Evolutionary conservation across 2,888 invertebrate species (phyloP).

Genomic region (Drosophila affinis): DNA sequence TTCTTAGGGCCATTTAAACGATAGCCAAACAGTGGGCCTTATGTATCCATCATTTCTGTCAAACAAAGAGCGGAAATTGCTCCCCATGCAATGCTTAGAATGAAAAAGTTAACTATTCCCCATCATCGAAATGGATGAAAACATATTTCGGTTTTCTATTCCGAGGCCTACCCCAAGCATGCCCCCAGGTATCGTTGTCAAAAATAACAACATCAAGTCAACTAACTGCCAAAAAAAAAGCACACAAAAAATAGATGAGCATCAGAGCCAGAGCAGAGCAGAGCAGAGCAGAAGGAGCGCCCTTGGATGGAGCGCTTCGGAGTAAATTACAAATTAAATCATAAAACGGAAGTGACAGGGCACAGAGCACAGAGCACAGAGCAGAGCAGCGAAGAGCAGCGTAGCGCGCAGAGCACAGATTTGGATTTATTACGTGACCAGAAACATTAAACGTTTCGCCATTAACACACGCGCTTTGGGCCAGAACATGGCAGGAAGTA

Average conservation of each 20-base stretch:
- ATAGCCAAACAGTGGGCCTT: slow-evolving; percentile 19
- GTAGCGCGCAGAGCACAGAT: slow-evolving; percentile 71
- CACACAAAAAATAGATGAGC: slow-evolving; percentile 20
- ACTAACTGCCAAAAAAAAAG: slow-evolving; percentile 65
- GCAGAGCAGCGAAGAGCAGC: slow-evolving; percentile 58
- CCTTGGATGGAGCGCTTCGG: slow-evolving; percentile 42
- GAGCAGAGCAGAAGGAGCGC: neutral
- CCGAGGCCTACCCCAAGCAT: slow-evolving; percentile 29
- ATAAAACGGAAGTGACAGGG: slow-evolving; percentile 79
- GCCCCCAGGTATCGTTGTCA: slow-evolving; percentile 69
- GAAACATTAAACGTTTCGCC: slow-evolving; percentile 78
- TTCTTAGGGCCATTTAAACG: slow-evolving; percentile 40
- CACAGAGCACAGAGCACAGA: slow-evolving; percentile 72
- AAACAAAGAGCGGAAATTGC: slow-evolving; percentile 39
- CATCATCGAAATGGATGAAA: slow-evolving; percentile 72
- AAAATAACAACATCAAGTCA: slow-evolving; percentile 71
- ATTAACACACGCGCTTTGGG: slow-evolving; percentile 70
- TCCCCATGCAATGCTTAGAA: slow-evolving; percentile 53
- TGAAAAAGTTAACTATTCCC: slow-evolving; percentile 63
- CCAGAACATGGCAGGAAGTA: slow-evolving; percentile 21
- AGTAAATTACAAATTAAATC: slow-evolving; percentile 79
- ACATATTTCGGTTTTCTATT: slow-evolving; percentile 48
- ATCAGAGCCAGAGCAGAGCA: neutral
- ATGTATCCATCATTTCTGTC: slow-evolving; percentile 30
- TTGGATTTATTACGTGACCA: slow-evolving; percentile 78